These are phyloP conservation scores for Pteropus alecto DNA, from an alignment of 2,113 vertebrate species.

Conservation along the genomic window DNA sequence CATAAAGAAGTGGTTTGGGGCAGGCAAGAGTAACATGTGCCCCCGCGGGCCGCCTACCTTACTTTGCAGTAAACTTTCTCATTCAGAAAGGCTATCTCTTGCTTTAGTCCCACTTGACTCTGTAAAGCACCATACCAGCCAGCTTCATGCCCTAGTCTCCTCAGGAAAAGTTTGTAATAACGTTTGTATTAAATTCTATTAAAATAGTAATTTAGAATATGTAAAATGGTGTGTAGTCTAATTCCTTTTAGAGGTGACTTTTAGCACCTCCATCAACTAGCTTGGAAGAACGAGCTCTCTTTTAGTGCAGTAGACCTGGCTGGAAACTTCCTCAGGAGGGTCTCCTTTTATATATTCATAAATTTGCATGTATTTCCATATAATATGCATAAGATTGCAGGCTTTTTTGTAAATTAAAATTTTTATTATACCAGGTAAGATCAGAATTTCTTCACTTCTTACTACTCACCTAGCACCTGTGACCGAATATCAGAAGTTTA, in stretches of 20 bases:
- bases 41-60: not conserved
- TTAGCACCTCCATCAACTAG: slow-evolving; percentile 5
- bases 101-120: not conserved
- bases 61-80: not conserved
- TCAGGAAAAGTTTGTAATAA: not conserved
- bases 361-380: not conserved
- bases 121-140: not conserved
- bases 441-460: not conserved
- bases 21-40: not conserved
- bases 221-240: not conserved
- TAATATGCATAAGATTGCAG: not conserved
- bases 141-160: not conserved
- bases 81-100: not conserved
- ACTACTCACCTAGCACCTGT: not conserved
- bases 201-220: slow-evolving; percentile 14
- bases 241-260: slow-evolving; percentile 36
- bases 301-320: not conserved
- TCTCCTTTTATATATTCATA: not conserved
- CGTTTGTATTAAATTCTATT: not conserved
- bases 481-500: not conserved
- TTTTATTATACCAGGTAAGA: not conserved
- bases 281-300: not conserved
- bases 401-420: not conserved
- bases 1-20: not conserved
- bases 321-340: not conserved